Evolutionary conservation across 2,113 vertebrate species (phyloP).

Genomic region (Toxotes jaculatrix): DNA sequence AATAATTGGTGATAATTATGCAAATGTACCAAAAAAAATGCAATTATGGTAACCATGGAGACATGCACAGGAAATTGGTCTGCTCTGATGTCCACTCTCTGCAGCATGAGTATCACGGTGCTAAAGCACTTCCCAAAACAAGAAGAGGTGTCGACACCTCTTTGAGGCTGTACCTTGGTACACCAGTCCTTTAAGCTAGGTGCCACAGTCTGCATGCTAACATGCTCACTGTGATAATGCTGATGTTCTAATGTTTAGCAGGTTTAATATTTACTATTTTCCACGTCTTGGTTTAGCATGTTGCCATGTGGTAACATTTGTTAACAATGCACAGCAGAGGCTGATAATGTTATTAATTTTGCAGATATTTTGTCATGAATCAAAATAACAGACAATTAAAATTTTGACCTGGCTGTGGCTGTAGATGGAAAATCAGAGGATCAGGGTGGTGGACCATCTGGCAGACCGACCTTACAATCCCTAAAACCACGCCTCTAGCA

Average conservation of each 20-base stretch:
- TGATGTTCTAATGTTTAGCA: not conserved
- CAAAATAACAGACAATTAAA: not conserved
- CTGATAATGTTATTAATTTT: not conserved
- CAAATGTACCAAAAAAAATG: slow-evolving; percentile 3
- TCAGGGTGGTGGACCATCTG: no score
- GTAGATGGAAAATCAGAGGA: no score
- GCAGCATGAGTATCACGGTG: not conserved
- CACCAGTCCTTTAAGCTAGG: no score
- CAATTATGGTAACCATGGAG: slow-evolving; percentile 29
- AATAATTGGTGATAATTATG: slow-evolving; percentile 38
- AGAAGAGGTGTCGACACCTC: no score
- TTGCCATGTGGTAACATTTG: not conserved
- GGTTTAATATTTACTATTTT: not conserved
- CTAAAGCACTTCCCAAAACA: not conserved
- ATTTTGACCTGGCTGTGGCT: no score
- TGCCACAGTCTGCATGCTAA: not conserved
- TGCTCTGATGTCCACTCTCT: not conserved
- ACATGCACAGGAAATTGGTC: slow-evolving; percentile 10
- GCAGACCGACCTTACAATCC: no score
- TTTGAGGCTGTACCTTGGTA: no score
- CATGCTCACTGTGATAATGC: not conserved
- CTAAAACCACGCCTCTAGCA: no score
- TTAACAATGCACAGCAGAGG: not conserved
- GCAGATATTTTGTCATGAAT: not conserved
- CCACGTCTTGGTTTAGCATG: no score